Evolutionary conservation across 2,888 invertebrate species (phyloP), one percentile per base, ranked within the genome.

Genomic region (Morpho deidamia): DNA sequence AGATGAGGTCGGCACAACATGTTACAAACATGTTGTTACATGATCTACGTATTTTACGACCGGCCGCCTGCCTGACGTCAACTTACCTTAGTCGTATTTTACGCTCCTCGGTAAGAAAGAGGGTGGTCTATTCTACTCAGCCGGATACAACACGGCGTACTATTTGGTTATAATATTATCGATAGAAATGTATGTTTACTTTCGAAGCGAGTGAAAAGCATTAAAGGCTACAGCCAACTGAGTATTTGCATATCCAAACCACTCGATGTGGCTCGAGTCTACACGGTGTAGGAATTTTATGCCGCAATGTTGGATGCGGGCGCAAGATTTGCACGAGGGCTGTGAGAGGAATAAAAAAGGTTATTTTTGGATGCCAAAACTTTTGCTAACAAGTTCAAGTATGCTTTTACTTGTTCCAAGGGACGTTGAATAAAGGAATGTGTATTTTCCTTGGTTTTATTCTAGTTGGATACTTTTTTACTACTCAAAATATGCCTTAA

Each of bases 321-420:
- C 33, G 11, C 40, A 47, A 47, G 39, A 40, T 37, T 47, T 40
- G 47, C 11, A 47, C 32, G 32, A 23, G 35, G 11, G 46, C 46
- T 39, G 38, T 46, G 37, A 38, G 40, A 47, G n/a, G 47, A 47
- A 47, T 47, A 11, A 33, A 47, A 47, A 39, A 47, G 33, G 48
- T 48, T 48, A 23, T 48, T 48, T 48, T 40, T 39, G 40, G 11
- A 32, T 33, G 34, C 12, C 33, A 34, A 40, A 48, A 48, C 40
- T 48, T 48, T 48, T 41, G 11, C 48, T 41, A 48, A 48, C 48
- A 48, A 48, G 34, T 10, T 48, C 32, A 12, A 39, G 12, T 39
- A 37, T 47, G 40, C 11, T 23, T 23, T 23, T 41, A 12, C 40
- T 48, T 41, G 40, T 33, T 48, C 40, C 33, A 11, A 9, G 48